Evolutionary conservation across 2,113 vertebrate genomes (phyloP).

Genomic region (Panurus biarmicus): DNA sequence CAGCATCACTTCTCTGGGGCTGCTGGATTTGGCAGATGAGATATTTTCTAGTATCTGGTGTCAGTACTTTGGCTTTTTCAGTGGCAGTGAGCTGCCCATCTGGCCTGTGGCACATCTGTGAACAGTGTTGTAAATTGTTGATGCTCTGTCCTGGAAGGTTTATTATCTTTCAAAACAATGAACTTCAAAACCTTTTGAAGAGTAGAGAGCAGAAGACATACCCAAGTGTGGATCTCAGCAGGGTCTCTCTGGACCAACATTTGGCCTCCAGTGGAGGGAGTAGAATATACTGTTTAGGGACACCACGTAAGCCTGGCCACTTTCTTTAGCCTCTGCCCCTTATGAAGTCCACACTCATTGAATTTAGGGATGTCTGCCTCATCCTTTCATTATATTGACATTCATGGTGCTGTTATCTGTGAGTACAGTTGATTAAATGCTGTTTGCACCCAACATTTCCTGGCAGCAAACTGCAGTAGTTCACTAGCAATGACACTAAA

Average conservation of each 20-base stretch:
- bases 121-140: not conserved
- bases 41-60: not conserved
- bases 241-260: not conserved
- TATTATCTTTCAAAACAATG: not conserved
- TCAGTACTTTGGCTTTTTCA: not conserved
- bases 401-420: not conserved
- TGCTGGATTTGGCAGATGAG: not conserved
- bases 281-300: not conserved
- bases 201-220: not conserved
- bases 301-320: not conserved
- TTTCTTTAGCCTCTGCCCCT: not conserved
- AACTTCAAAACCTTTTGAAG: not conserved
- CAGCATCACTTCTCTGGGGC: not conserved
- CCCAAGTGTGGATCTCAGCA: not conserved
- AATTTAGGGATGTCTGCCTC: not conserved
- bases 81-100: not conserved
- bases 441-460: not conserved
- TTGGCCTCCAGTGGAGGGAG: not conserved
- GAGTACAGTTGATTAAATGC: not conserved
- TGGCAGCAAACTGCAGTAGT: not conserved
- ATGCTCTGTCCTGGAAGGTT: not conserved
- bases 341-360: not conserved
- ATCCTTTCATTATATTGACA: not conserved
- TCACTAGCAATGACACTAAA: not conserved
- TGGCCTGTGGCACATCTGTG: not conserved